Percentiles rank a stretch among this genome's conserved stretches.
These are phyloP conservation scores for Reticulitermes lucifugus DNA, from an alignment of 2,888 invertebrate species.

Conservation along the genomic window DNA sequence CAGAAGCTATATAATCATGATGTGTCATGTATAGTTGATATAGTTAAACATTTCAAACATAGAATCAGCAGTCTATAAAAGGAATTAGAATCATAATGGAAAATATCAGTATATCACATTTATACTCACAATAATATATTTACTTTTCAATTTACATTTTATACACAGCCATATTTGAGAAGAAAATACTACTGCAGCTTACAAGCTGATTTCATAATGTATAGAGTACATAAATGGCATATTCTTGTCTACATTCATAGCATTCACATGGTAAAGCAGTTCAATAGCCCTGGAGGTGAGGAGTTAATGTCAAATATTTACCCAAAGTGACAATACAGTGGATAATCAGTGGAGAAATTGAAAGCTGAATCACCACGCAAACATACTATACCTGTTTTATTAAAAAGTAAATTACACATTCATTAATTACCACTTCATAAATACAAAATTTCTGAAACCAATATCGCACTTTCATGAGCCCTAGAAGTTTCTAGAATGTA, in stretches of 20 bases:
- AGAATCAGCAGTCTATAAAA: too few relatives aligned
- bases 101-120: neutral
- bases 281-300: neutral
- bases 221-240: too few relatives aligned
- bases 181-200: neutral
- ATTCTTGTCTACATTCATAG: neutral
- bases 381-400: neutral
- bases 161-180: conserved; percentile 19
- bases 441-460: neutral
- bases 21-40: too few relatives aligned
- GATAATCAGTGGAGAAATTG: neutral
- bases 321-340: neutral
- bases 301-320: neutral
- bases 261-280: neutral
- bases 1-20: too few relatives aligned
- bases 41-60: too few relatives aligned
- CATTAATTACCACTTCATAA: neutral
- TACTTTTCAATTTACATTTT: neutral
- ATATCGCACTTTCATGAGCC: too few relatives aligned
- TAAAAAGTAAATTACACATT: neutral
- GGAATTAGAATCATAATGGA: neutral
- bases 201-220: neutral
- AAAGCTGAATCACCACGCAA: neutral
- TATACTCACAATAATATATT: conserved; percentile 4
- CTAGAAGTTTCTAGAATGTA: too few relatives aligned